Conservation (phyloP, 2,113 vertebrate genomes). For the Takifugu flavidus region DNA sequence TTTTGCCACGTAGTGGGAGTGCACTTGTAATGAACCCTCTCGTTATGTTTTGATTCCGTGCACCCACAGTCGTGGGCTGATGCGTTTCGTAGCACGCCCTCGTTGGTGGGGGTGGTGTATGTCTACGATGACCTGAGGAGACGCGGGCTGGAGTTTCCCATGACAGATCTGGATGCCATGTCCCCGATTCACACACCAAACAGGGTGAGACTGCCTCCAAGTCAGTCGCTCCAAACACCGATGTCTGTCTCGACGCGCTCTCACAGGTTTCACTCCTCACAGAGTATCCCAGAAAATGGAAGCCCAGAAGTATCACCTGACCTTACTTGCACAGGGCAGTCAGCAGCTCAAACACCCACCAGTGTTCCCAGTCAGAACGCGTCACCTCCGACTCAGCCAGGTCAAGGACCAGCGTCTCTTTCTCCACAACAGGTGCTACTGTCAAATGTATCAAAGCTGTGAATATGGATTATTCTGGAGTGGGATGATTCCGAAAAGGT, state of each 20-base stretch:
- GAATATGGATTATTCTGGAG: too few relatives aligned
- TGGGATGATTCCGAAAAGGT: too few relatives aligned
- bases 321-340: conserved; percentile 7
- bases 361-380: conserved; percentile 16
- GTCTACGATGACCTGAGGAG: conserved; percentile 92
- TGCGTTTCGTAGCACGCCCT: conserved; percentile 90
- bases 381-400: conserved; percentile 26
- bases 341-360: conserved; percentile 30
- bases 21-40: not conserved
- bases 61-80: conserved; percentile 89
- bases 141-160: conserved; percentile 94
- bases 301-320: conserved; percentile 19
- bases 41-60: conserved; percentile 4
- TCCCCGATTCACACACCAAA: conserved; percentile 96
- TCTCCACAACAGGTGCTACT: conserved; percentile 82
- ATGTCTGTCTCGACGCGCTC: conserved; percentile 1
- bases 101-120: conserved; percentile 86
- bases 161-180: conserved; percentile 95
- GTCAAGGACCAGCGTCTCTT: conserved; percentile 58
- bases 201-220: conserved; percentile 75
- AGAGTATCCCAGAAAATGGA: conserved; percentile 83
- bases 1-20: not conserved
- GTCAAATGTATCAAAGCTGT: not conserved
- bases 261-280: conserved; percentile 5
- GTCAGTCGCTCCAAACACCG: not conserved